Evolutionary conservation across 2,113 vertebrate genomes (phyloP).

Genomic region (Brachionichthys hirsutus): DNA sequence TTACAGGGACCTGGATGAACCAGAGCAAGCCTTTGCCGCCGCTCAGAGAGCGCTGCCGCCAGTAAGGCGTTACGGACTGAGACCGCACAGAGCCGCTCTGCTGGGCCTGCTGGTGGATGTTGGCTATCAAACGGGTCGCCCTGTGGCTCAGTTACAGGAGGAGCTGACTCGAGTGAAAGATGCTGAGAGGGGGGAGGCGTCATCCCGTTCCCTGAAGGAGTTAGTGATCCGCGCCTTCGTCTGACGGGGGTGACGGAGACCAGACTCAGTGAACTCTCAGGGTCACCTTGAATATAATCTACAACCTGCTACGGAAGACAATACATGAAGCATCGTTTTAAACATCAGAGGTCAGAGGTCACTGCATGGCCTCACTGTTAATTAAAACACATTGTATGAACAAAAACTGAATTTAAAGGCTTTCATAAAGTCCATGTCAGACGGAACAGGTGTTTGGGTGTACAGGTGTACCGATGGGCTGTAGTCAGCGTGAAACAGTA

Average conservation of each 20-base stretch:
- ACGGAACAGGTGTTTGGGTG: too few species aligned
- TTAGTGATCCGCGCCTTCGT: constrained; percentile 83
- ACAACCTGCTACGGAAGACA: background rate
- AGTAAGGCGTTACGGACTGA: constrained; percentile 68
- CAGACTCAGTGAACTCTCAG: background rate
- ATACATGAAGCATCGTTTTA: too few species aligned
- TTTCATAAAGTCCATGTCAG: too few species aligned
- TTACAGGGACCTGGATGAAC: constrained; percentile 84
- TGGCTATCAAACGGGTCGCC: constrained; percentile 83
- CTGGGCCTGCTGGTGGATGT: constrained; percentile 84
- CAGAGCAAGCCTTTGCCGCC: constrained; percentile 73
- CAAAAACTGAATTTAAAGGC: too few species aligned
- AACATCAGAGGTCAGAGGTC: too few species aligned
- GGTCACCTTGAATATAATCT: background rate
- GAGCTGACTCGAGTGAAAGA: constrained; percentile 79
- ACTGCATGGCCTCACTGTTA: too few species aligned
- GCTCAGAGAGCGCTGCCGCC: constrained; percentile 80
- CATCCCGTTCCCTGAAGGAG: constrained; percentile 84
- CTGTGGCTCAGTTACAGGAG: constrained; percentile 84
- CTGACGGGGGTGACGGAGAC: constrained; percentile 22
- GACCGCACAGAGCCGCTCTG: constrained; percentile 79
- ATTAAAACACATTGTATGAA: too few species aligned
- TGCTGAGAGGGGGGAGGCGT: constrained; percentile 59
- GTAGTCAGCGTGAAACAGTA: too few species aligned
- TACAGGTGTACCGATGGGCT: too few species aligned